Conservation (phyloP, 2,113 vertebrate species). For the Cryptotis parvus region DNA sequence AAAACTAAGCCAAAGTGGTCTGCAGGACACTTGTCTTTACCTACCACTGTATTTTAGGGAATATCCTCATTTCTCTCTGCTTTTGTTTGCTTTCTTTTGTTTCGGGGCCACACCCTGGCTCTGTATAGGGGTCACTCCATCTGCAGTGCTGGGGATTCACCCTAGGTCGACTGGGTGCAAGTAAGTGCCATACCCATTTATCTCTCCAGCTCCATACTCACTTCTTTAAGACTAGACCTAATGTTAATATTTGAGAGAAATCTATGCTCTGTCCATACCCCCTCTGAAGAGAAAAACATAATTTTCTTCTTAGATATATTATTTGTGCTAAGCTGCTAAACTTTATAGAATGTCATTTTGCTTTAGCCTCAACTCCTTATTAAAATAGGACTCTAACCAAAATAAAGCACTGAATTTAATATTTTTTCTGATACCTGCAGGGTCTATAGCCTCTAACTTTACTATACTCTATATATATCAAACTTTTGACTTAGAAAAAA, state of each 20-base stretch:
- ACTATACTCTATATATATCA: background rate
- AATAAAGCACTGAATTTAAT: background rate
- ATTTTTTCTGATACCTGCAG: background rate
- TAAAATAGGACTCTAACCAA: background rate
- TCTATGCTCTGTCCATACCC: background rate
- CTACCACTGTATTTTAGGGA: background rate
- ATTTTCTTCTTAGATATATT: background rate
- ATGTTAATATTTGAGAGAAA: background rate
- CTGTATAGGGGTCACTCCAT: too few relatives aligned
- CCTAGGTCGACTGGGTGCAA: too few relatives aligned
- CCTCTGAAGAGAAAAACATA: background rate
- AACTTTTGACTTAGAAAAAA: background rate
- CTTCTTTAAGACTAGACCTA: background rate
- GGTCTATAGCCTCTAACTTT: background rate
- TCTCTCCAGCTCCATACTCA: too few relatives aligned
- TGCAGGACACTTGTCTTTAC: background rate
- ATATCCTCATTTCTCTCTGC: too few relatives aligned
- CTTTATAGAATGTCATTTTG: conserved; percentile 12
- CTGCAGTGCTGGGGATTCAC: too few relatives aligned
- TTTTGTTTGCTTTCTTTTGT: too few relatives aligned
- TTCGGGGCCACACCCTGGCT: too few relatives aligned
- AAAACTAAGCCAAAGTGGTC: background rate
- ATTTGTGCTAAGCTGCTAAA: background rate
- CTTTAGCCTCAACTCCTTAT: background rate
- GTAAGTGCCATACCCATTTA: too few relatives aligned